Evolutionary conservation across 2,113 vertebrate genomes (phyloP), one percentile per base, ranked within the genome.

Genomic region (Turnix velox): DNA sequence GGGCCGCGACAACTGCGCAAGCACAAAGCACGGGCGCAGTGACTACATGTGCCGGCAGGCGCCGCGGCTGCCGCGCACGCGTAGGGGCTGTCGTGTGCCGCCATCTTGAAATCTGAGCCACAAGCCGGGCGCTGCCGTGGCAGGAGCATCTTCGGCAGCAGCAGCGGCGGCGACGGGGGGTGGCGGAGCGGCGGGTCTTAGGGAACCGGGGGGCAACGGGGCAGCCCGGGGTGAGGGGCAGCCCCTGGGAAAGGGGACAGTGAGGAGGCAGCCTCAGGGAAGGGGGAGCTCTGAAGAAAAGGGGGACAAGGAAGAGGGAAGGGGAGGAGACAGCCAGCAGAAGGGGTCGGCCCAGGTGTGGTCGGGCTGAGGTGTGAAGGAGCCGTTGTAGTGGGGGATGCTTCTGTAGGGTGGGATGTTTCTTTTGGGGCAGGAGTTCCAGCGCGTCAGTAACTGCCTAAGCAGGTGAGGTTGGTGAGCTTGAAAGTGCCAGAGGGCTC

Each of bases 21-120:
- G 71, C 48, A 71, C 6, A 0, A 1, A 0, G 0, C 4, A 3
- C 1, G 1, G 7, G 4, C 1, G 35, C 5, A 12, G 5, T 2
- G 51, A 96, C 97, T 97, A 96, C 97, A 80, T 31, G 2, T 93
- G 96, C 97, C 97, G 43, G 46, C 35, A 45, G 51, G 2, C 5
- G 1, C 7, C 3, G 33, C 18, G 19, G 4, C 2, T 0, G 2
- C 0, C 0, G 72, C 63, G 73, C 74, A 6, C 4, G 93, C 58
- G 69, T 20, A 5, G 1, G 1, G 4, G 24, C 11, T 0, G 39
- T 5, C 5, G 18, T 8, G 3, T 3, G 74, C 28, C 95, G 97
- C 98, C 98, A 98, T 98, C 94, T 98, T 98, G 98, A 96, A 97
- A 98, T 87, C 97, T 73, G 97, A 97, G 80, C 94, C 89, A 76